phyloP scores from a whole-genome alignment of 1,140 invertebrate species.

The Drosophila insularis region DNA sequence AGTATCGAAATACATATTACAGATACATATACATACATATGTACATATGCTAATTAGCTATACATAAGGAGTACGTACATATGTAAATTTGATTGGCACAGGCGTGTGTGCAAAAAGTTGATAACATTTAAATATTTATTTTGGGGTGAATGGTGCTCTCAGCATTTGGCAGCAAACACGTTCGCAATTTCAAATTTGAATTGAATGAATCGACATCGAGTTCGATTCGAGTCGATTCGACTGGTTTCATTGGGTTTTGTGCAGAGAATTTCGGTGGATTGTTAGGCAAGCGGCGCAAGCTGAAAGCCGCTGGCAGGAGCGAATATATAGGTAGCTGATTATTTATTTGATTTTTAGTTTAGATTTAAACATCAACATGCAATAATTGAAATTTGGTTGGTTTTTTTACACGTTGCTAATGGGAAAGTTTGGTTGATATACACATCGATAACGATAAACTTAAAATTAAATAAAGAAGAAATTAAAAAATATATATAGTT shows the following conservation, averaged over 20 bases:
- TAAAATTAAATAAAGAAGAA: not conserved
- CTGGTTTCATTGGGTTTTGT: slow-evolving; percentile 50
- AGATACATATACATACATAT: too few species aligned
- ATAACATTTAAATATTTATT: slow-evolving; percentile 6
- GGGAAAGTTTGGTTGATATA: slow-evolving; percentile 31
- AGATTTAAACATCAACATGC: slow-evolving; percentile 74
- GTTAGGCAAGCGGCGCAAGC: slow-evolving; percentile 57
- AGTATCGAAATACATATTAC: slow-evolving; percentile 17
- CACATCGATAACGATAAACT: slow-evolving; percentile 35
- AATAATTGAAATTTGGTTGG: slow-evolving; percentile 46
- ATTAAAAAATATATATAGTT: not conserved
- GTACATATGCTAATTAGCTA: not conserved
- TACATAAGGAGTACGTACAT: slow-evolving; percentile 21
- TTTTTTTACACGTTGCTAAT: slow-evolving; percentile 58
- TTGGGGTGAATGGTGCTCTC: slow-evolving; percentile 52
- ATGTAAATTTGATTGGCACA: slow-evolving; percentile 48
- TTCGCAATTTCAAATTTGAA: slow-evolving; percentile 27
- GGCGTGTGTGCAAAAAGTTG: slow-evolving; percentile 65
- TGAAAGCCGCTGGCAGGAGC: slow-evolving; percentile 53
- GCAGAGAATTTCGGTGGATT: slow-evolving; percentile 63
- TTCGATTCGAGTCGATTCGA: slow-evolving; percentile 63
- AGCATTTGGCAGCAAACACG: slow-evolving; percentile 63
- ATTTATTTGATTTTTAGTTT: slow-evolving; percentile 31
- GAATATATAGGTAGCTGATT: slow-evolving; percentile 27
- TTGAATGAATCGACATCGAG: slow-evolving; percentile 56